phyloP scores from a whole-genome alignment of 1,140 invertebrate genomes.

The Hyposmocoma kahamanoa region DNA sequence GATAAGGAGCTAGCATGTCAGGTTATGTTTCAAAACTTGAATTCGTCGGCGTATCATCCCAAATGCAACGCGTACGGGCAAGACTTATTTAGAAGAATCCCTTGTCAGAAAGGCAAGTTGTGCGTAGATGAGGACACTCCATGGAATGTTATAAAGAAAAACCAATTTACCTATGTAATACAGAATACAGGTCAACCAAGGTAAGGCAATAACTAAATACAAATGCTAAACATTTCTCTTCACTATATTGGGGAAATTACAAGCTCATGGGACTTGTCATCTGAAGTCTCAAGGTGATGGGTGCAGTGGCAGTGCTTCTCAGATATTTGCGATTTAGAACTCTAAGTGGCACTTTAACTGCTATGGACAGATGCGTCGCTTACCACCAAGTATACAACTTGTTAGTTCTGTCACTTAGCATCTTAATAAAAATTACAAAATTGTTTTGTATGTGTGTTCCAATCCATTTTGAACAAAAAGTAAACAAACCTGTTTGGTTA shows the following conservation, averaged over 20 bases:
- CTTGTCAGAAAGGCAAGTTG: conserved; percentile 84
- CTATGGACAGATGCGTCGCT: too few species aligned
- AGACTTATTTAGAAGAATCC: conserved; percentile 92
- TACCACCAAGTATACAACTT: too few species aligned
- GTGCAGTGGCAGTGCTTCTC: too few species aligned
- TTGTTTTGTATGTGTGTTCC: background rate
- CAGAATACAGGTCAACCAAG: conserved; percentile 91
- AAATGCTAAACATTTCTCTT: background rate
- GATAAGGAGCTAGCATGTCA: conserved; percentile 83
- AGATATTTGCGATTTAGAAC: background rate
- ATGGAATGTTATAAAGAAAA: conserved; percentile 87
- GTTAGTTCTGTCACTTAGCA: background rate
- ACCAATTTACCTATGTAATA: conserved; percentile 96
- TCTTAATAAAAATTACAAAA: background rate
- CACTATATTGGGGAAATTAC: background rate
- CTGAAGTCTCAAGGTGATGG: too few species aligned
- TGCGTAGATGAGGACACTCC: conserved; percentile 92
- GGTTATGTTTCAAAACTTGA: conserved; percentile 89
- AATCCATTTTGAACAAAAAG: too few species aligned
- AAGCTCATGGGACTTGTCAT: too few species aligned
- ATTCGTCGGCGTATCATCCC: conserved; percentile 87
- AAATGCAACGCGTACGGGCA: conserved; percentile 86
- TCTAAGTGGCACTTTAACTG: background rate
- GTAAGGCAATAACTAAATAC: conserved; percentile 66
- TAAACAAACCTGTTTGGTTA: too few species aligned